These are phyloP conservation scores for Catagonus wagneri DNA, from an alignment of 2,113 vertebrate species.

Conservation along the genomic window DNA sequence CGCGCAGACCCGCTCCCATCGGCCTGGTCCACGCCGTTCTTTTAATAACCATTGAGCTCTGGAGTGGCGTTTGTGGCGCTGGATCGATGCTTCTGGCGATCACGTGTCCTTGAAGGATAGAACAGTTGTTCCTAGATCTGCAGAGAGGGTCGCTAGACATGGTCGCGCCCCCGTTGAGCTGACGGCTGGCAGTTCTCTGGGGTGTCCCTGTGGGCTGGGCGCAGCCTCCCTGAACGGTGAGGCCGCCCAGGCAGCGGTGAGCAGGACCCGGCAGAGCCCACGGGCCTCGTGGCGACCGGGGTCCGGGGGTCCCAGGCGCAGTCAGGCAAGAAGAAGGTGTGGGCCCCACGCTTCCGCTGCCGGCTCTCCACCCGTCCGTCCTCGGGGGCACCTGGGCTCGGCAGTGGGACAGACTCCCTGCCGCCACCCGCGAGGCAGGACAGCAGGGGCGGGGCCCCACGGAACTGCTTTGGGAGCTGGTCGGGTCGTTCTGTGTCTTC, in stretches of 20 bases:
- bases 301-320: no score
- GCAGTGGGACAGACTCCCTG: background rate
- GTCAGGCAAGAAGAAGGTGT: no score
- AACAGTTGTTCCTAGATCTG: background rate
- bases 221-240: background rate
- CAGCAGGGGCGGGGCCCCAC: accelerated
- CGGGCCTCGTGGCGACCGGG: background rate
- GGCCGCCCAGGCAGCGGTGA: background rate
- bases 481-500: accelerated
- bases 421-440: background rate
- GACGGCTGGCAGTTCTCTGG: background rate
- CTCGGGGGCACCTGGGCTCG: accelerated
- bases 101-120: accelerated
- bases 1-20: accelerated
- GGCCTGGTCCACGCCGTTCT: accelerated
- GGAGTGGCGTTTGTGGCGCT: background rate
- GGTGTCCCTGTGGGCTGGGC: background rate
- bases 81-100: background rate
- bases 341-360: no score
- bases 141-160: accelerated
- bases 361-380: no score
- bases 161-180: background rate
- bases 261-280: background rate
- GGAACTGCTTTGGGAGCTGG: background rate
- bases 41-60: no score